These are phyloP conservation scores for Gymnodraco acuticeps DNA, from an alignment of 2,797 vertebrate species.

Conservation along the genomic window DNA sequence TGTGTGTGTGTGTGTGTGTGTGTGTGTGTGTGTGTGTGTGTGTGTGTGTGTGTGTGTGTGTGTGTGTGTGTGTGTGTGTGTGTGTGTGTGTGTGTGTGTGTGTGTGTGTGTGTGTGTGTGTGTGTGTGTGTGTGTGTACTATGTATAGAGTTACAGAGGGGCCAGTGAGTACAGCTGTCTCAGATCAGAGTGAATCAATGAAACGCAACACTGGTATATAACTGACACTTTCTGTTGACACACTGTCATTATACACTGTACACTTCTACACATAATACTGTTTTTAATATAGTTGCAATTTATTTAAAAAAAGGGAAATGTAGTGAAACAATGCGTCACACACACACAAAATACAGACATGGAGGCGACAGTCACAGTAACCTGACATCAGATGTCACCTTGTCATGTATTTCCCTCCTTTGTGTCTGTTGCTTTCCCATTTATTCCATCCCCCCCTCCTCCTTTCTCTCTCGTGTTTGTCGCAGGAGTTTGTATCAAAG, in stretches of 20 bases:
- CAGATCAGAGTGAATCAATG: conserved; percentile 66
- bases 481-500: conserved; percentile 48
- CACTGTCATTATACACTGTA: conserved; percentile 42
- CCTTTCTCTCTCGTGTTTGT: neutral
- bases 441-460: neutral
- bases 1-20: conserved; percentile 37
- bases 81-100: conserved; percentile 26
- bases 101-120: conserved; percentile 34
- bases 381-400: conserved; percentile 69
- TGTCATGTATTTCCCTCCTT: conserved; percentile 46
- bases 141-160: conserved; percentile 64
- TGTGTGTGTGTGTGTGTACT: conserved; percentile 21
- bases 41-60: conserved; percentile 12
- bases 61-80: conserved; percentile 31
- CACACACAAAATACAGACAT: conserved; percentile 36
- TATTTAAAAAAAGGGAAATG: neutral
- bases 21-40: conserved; percentile 25
- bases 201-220: conserved; percentile 57
- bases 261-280: neutral
- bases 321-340: neutral
- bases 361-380: conserved; percentile 50
- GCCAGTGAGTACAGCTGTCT: conserved; percentile 66
- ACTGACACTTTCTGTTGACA: conserved; percentile 65
- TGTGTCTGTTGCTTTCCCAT: conserved; percentile 36
- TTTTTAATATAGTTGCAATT: neutral